These are phyloP conservation scores for Arge pagana DNA, from an alignment of 2,888 invertebrate species.

Conservation along the genomic window DNA sequence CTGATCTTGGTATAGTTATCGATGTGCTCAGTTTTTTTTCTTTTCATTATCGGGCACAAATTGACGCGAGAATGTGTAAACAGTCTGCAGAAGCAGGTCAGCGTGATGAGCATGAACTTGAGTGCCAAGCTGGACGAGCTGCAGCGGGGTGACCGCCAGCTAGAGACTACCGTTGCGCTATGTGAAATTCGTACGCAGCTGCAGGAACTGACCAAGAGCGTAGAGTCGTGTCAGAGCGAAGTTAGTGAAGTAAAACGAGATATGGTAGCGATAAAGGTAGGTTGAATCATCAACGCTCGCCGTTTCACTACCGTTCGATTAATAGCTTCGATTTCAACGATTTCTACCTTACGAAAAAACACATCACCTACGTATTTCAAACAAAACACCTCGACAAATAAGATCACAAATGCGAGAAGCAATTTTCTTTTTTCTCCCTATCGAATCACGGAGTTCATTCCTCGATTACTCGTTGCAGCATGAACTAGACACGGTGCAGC, in stretches of 20 bases:
- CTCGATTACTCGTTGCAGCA: slow-evolving; percentile 58
- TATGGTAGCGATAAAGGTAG: slow-evolving; percentile 87
- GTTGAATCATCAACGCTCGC: slow-evolving; percentile 11
- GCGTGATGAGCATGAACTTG: slow-evolving; percentile 97
- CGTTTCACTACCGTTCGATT: too few relatives aligned
- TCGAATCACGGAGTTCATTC: too few relatives aligned
- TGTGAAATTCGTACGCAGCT: slow-evolving; percentile 92
- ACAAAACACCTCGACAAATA: too few relatives aligned
- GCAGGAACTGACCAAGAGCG: slow-evolving; percentile 91
- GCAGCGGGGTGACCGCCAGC: slow-evolving; percentile 84
- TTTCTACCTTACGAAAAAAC: too few relatives aligned
- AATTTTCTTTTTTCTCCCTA: too few relatives aligned
- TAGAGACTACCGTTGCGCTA: slow-evolving; percentile 91
- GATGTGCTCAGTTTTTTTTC: slow-evolving; percentile 14
- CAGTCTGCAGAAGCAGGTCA: slow-evolving; percentile 97
- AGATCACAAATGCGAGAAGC: too few relatives aligned
- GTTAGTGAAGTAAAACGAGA: slow-evolving; percentile 92
- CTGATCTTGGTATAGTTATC: slow-evolving; percentile 41
- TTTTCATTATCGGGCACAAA: slow-evolving; percentile 14
- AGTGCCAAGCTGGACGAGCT: slow-evolving; percentile 92
- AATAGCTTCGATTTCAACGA: too few relatives aligned
- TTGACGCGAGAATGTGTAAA: slow-evolving; percentile 36
- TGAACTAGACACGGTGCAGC: slow-evolving; percentile 91
- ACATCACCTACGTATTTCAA: too few relatives aligned
- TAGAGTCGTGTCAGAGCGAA: slow-evolving; percentile 93